Evolutionary conservation across 2,888 invertebrate species (phyloP).

Genomic region (Philonicus albiceps): DNA sequence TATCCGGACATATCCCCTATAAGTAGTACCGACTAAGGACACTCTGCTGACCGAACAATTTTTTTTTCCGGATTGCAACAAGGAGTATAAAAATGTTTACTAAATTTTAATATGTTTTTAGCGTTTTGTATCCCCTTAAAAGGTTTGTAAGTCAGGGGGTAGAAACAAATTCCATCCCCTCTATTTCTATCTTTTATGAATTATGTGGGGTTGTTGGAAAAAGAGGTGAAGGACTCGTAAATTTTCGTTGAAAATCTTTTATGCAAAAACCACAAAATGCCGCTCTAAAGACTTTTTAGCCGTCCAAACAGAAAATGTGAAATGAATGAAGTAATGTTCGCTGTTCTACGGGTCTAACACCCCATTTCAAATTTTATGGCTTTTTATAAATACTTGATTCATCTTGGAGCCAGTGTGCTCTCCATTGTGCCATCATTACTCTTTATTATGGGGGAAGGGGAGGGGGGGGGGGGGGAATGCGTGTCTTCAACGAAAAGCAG

Average conservation of each 20-base stretch:
- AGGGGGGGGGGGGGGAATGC: too few species aligned
- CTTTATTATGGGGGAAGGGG: conserved; percentile 48
- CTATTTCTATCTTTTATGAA: conserved; percentile 2
- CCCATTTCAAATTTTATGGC: conserved; percentile 49
- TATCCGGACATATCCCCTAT: background rate
- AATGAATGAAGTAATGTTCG: conserved; percentile 43
- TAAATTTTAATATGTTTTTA: conserved; percentile 10
- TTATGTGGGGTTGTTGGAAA: background rate
- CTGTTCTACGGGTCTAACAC: conserved; percentile 44
- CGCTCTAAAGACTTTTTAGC: conserved; percentile 43
- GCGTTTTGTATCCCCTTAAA: background rate
- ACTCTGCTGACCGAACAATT: background rate
- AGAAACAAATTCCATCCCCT: background rate
- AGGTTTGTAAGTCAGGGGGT: background rate
- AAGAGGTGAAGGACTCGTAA: conserved; percentile 46
- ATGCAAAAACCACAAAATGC: conserved; percentile 46
- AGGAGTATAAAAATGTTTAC: background rate
- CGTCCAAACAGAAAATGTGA: conserved; percentile 15
- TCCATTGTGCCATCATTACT: conserved; percentile 49
- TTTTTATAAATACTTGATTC: conserved; percentile 49
- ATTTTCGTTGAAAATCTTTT: conserved; percentile 46
- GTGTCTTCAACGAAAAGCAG: conserved; percentile 48
- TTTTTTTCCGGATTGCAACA: background rate
- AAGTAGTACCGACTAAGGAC: background rate
- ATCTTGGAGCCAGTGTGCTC: conserved; percentile 43